These are phyloP conservation scores for Carpatolechia fugitivella DNA, from an alignment of 2,888 invertebrate genomes.

Conservation along the genomic window DNA sequence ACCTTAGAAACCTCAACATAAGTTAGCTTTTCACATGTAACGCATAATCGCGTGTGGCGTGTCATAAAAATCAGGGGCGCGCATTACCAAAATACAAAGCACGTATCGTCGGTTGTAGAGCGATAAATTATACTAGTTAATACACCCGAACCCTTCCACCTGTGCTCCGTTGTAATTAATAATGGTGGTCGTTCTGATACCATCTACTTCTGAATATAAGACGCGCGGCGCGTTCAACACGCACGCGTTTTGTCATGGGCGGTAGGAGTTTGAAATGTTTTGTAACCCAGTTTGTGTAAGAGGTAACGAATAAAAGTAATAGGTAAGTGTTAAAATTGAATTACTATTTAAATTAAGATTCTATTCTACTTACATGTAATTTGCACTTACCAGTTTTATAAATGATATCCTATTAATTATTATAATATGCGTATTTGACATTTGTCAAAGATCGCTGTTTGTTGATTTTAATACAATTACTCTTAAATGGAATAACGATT, in stretches of 20 bases:
- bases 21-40: neutral
- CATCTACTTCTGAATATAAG: constrained; percentile 46
- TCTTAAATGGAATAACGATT: no score
- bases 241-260: constrained; percentile 12
- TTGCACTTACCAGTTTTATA: no score
- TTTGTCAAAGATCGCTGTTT: no score
- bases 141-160: constrained; percentile 63
- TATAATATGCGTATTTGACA: no score
- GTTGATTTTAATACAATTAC: no score
- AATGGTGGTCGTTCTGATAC: constrained; percentile 53
- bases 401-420: no score
- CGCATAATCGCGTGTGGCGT: constrained; percentile 50
- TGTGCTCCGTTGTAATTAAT: constrained; percentile 67
- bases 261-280: neutral
- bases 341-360: no score
- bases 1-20: no score
- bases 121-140: constrained; percentile 70
- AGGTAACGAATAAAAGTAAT: no score
- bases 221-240: constrained; percentile 28
- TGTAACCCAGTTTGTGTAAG: no score
- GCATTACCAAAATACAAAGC: constrained; percentile 67
- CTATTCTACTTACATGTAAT: no score
- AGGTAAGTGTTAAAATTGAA: no score
- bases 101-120: constrained; percentile 58
- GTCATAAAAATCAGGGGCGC: constrained; percentile 56